Evolutionary conservation across 1,140 invertebrate species (phyloP).

Genomic region (Caerostris extrusa): DNA sequence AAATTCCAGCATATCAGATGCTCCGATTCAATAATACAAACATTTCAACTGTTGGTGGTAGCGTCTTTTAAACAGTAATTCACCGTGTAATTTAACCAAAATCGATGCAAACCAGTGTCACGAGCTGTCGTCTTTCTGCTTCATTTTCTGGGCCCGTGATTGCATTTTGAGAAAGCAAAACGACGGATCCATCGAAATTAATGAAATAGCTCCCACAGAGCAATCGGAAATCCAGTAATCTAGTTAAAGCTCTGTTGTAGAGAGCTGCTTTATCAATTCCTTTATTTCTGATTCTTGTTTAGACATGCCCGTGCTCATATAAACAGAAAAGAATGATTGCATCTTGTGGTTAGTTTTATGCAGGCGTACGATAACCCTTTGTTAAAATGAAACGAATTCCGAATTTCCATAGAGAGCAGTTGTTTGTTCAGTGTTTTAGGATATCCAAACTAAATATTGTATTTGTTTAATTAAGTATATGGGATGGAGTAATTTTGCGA

Average conservation of each 20-base stretch:
- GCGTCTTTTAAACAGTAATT: neutral
- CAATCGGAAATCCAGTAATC: conserved; percentile 24
- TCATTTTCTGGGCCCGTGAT: conserved; percentile 19
- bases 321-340: neutral
- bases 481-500: neutral
- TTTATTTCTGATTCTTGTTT: conserved; percentile 1
- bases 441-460: neutral
- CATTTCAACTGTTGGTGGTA: neutral
- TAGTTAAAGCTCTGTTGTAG: neutral
- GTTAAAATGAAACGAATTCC: neutral
- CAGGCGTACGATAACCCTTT: neutral
- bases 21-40: neutral
- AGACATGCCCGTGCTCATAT: neutral
- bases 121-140: neutral
- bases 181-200: neutral
- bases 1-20: neutral
- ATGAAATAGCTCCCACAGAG: conserved; percentile 1
- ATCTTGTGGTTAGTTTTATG: neutral
- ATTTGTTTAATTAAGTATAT: neutral
- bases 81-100: neutral
- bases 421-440: neutral
- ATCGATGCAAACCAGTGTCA: neutral
- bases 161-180: conserved; percentile 20
- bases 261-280: neutral
- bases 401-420: neutral